phyloP scores from a whole-genome alignment of 2,797 vertebrate species.

The Ispidina lecontei region DNA sequence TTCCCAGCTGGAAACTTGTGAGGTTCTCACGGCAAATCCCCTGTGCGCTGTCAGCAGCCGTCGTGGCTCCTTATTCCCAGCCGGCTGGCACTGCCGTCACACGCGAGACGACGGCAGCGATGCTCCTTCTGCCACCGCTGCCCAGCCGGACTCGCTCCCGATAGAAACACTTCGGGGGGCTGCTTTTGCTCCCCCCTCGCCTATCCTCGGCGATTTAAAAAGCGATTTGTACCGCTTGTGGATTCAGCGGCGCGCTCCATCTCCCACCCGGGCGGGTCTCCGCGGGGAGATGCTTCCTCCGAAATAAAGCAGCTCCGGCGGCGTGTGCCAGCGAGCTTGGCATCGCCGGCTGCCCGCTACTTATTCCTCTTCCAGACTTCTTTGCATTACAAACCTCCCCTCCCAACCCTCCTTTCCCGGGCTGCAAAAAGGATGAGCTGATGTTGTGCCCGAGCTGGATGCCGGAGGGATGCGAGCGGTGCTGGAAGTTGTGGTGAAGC shows the following conservation, averaged over 20 bases:
- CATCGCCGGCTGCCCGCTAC: neutral
- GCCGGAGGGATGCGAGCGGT: neutral
- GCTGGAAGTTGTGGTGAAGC: neutral
- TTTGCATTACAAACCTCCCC: neutral
- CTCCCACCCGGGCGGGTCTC: neutral
- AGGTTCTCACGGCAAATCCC: neutral
- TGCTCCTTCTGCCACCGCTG: neutral
- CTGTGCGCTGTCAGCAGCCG: neutral
- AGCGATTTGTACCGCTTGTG: neutral
- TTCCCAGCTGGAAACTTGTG: constrained; percentile 19
- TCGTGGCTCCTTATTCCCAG: neutral
- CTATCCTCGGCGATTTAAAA: neutral
- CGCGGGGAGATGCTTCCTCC: accelerated
- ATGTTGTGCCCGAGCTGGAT: neutral
- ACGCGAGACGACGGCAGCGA: neutral
- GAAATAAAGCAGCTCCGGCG: neutral
- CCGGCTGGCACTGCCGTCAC: neutral
- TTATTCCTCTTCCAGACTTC: neutral
- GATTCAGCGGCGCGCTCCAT: neutral
- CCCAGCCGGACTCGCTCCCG: neutral
- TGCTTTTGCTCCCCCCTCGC: neutral
- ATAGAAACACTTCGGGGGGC: neutral
- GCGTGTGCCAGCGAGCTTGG: neutral
- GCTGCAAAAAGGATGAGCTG: neutral
- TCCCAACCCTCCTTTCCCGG: neutral